These are phyloP conservation scores for Willisornis vidua DNA, from an alignment of 2,113 vertebrate species.

Conservation along the genomic window DNA sequence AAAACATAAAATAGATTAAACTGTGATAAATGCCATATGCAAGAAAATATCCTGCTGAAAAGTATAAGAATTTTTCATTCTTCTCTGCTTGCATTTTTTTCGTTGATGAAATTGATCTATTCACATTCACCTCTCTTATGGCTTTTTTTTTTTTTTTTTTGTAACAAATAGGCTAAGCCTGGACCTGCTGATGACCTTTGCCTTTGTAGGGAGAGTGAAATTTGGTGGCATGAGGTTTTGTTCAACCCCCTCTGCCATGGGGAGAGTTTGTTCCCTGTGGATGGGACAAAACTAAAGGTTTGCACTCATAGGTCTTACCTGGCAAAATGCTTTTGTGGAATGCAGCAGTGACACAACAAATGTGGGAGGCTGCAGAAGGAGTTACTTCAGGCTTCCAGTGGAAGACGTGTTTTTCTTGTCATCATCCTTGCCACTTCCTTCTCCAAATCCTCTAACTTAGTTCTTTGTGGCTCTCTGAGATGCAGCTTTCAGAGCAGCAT, in stretches of 20 bases:
- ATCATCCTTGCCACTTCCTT: not conserved
- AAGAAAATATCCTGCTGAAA: not conserved
- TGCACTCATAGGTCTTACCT: not conserved
- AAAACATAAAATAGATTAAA: constrained; percentile 43
- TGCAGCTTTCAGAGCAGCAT: not conserved
- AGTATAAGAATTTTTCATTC: not conserved
- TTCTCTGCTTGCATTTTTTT: not conserved
- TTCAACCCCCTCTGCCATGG: not conserved
- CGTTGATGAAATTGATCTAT: not conserved
- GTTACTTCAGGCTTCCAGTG: not conserved
- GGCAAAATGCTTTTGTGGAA: not conserved
- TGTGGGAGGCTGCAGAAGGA: not conserved
- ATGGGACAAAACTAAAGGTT: not conserved
- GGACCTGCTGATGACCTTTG: not conserved
- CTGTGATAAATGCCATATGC: constrained; percentile 30
- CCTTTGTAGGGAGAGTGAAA: not conserved
- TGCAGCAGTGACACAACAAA: not conserved
- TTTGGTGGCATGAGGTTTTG: not conserved
- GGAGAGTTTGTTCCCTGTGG: not conserved
- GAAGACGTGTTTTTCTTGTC: not conserved
- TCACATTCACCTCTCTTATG: not conserved
- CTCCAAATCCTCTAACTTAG: not conserved
- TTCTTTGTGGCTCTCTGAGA: not conserved
- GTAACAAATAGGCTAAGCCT: not conserved
- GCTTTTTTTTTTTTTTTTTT: not conserved